These are phyloP conservation scores for Zoanthus gigantus DNA, from an alignment of 92 coral and sea anemone species.

Conservation along the genomic window DNA sequence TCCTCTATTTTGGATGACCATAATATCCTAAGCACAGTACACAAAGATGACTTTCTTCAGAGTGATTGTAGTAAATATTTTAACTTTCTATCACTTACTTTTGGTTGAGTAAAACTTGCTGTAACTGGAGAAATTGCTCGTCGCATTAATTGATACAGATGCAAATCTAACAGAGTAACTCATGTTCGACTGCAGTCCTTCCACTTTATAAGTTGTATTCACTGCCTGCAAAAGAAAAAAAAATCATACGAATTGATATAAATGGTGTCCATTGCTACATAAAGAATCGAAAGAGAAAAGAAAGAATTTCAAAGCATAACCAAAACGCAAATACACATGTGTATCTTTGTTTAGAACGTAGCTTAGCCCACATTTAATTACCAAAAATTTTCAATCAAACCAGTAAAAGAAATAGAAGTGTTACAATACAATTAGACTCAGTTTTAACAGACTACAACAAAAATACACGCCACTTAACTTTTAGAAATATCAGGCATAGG, in stretches of 20 bases:
- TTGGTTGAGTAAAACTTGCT: slow-evolving; percentile 26
- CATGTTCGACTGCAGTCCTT: slow-evolving; percentile 37
- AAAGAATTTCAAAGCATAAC: too few relatives aligned
- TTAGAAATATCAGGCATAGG: too few relatives aligned
- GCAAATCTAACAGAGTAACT: slow-evolving; percentile 31
- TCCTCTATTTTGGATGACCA: neutral
- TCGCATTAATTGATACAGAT: slow-evolving; percentile 11
- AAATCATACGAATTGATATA: neutral
- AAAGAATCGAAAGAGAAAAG: neutral
- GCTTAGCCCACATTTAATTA: too few relatives aligned
- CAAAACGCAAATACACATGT: too few relatives aligned
- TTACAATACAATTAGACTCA: too few relatives aligned
- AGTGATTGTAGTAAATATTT: neutral
- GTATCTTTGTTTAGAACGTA: too few relatives aligned
- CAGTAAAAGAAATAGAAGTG: too few relatives aligned
- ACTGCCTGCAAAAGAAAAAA: slow-evolving; percentile 4
- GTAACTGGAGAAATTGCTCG: slow-evolving; percentile 29
- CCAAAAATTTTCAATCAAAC: too few relatives aligned
- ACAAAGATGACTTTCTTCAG: too few relatives aligned
- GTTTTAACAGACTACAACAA: too few relatives aligned
- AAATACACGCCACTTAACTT: too few relatives aligned
- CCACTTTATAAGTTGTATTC: slow-evolving; percentile 5
- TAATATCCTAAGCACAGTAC: too few relatives aligned
- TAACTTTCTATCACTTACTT: neutral
- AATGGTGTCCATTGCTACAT: neutral